Evolutionary conservation across 2,888 invertebrate genomes (phyloP), one percentile per base, ranked within the genome.

Genomic region (Nemotelus nigrinus): DNA sequence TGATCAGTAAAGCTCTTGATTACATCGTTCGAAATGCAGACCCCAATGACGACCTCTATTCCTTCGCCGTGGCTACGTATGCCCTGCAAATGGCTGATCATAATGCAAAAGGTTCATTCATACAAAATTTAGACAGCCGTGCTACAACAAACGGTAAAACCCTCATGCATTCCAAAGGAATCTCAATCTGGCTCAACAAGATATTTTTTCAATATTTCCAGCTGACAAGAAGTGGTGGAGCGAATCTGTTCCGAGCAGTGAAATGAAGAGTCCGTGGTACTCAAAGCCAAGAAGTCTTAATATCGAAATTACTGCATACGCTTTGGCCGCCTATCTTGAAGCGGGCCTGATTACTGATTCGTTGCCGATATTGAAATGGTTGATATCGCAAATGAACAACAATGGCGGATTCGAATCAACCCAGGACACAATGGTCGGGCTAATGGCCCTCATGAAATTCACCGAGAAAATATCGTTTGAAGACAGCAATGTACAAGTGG

Each of bases 231-330:
- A 93, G 82, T 96, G 95, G 93, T 97, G 97, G 97, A 92, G 92
- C 75, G 93, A 93, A 79, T 91, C 89, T 1, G 87, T 89, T 0
- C 87, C 89, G 0, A 83, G 87, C 48, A 84, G 85, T 39, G 91
- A 91, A 78, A 88, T 89, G 65, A 89, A 90, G 76, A 93, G 93
- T 83, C 92, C 93, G 0, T 92, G 93, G 92, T 89, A 88, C 77
- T 87, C 88, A 57, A 86, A 91, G 76, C 92, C 94, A 0, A 90
- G 92, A 76, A 92, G 94, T 0, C 90, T 93, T 0, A 85, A 87
- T 81, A 88, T 98, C 8, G 95, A 96, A 86, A 95, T 96, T 82
- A 96, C 98, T 0, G 92, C 97, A 0, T 98, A 98, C 87, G 95
- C 93, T 0, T 89, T 98, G 60, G 88, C 97, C 76, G 92, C 95